Conservation (phyloP, 2,113 vertebrate species). For the Pyrgilauda ruficollis region DNA sequence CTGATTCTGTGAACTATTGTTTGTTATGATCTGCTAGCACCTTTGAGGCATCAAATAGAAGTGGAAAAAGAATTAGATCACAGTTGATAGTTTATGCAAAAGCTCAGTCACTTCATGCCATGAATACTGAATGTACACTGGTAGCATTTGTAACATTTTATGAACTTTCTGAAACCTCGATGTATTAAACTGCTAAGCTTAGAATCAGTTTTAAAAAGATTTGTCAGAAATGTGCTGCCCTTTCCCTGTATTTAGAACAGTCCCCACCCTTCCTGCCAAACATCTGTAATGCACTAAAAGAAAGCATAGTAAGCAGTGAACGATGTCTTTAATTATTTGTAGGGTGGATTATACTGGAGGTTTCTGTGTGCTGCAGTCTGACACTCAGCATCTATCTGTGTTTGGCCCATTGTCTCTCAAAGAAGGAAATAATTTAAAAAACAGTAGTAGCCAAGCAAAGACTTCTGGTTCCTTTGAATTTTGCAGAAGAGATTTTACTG, state of each 20-base stretch:
- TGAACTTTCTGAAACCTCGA: not conserved
- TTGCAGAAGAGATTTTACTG: not conserved
- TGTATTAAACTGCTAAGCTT: not conserved
- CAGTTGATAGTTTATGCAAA: not conserved
- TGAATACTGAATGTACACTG: not conserved
- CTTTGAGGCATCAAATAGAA: not conserved
- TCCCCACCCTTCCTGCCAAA: not conserved
- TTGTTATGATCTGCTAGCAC: not conserved
- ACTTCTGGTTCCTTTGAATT: not conserved
- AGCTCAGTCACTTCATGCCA: not conserved
- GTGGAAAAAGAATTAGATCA: not conserved
- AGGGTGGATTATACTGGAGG: not conserved
- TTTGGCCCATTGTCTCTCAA: not conserved
- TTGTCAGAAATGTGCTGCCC: not conserved
- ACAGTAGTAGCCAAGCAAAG: not conserved
- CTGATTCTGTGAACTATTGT: not conserved
- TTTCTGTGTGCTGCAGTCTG: not conserved
- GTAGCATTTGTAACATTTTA: not conserved
- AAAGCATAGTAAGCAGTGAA: not conserved
- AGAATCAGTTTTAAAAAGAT: not conserved
- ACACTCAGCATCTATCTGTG: not conserved
- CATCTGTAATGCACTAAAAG: not conserved
- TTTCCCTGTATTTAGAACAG: not conserved
- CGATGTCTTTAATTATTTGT: not conserved
- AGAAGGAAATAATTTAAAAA: not conserved